Evolutionary conservation across 2,888 invertebrate genomes (phyloP).

Genomic region (Conus canariensis): DNA sequence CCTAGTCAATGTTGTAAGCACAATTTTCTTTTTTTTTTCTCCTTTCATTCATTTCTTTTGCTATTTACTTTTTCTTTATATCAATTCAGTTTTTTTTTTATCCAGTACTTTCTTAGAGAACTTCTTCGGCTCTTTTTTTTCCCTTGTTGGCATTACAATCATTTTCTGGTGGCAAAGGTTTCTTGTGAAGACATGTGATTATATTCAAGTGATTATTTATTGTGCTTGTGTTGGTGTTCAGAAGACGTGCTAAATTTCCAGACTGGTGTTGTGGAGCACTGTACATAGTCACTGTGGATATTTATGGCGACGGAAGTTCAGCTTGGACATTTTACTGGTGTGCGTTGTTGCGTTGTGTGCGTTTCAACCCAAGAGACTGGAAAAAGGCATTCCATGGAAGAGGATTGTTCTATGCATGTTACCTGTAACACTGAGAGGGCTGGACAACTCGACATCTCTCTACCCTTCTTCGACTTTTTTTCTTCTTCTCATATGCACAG

Average conservation of each 20-base stretch:
- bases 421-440: too few relatives aligned
- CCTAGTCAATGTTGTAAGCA: neutral
- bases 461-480: too few relatives aligned
- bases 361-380: neutral
- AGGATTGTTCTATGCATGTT: neutral
- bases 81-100: neutral
- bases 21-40: neutral
- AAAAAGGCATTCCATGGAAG: neutral
- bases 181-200: neutral
- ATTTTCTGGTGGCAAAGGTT: conserved; percentile 1
- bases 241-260: neutral
- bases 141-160: conserved; percentile 20
- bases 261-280: neutral
- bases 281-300: conserved; percentile 17
- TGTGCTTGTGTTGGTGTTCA: neutral
- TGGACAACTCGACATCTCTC: too few relatives aligned
- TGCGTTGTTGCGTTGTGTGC: neutral
- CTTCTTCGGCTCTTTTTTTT: neutral
- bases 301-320: conserved; percentile 17
- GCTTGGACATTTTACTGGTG: neutral
- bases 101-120: neutral
- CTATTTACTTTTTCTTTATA: neutral
- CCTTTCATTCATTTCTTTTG: neutral
- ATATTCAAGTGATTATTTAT: neutral
- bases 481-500: too few relatives aligned